Conservation (phyloP, 2,888 invertebrate species). For the Rhamnusium bicolor region DNA sequence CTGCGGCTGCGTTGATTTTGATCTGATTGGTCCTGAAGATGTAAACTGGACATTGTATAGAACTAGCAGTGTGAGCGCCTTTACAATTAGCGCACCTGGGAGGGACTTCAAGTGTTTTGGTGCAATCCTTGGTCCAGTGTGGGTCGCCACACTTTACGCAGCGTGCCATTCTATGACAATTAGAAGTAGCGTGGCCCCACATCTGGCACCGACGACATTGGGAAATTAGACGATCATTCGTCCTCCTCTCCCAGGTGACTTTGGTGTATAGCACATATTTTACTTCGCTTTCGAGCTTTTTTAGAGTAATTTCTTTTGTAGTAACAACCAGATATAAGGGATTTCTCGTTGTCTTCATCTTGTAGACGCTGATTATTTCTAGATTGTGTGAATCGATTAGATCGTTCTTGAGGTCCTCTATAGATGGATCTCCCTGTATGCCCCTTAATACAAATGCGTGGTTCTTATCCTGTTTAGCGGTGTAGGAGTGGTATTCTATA, state of each 20-base stretch:
- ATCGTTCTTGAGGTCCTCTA: too few species aligned
- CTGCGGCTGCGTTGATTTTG: too few species aligned
- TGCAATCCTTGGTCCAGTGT: not conserved
- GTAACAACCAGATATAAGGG: not conserved
- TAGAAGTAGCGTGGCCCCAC: too few species aligned
- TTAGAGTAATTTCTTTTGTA: not conserved
- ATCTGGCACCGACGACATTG: constrained; percentile 12
- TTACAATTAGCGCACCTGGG: constrained; percentile 8
- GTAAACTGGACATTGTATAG: not conserved
- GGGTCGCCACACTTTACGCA: constrained; percentile 5
- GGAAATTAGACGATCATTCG: constrained; percentile 32
- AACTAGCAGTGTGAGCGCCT: not conserved
- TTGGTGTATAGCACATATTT: not conserved
- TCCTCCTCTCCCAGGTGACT: not conserved
- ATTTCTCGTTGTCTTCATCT: not conserved
- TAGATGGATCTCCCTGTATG: too few species aligned
- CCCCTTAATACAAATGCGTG: too few species aligned
- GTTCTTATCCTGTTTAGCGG: too few species aligned
- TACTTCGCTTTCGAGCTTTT: too few species aligned
- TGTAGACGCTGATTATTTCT: too few species aligned
- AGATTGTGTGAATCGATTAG: too few species aligned
- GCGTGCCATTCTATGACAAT: not conserved
- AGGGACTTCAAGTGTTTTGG: not conserved
- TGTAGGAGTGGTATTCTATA: too few species aligned
- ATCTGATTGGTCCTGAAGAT: too few species aligned